Conservation (phyloP, 2,797 vertebrate genomes). For the Fratercula arctica region DNA sequence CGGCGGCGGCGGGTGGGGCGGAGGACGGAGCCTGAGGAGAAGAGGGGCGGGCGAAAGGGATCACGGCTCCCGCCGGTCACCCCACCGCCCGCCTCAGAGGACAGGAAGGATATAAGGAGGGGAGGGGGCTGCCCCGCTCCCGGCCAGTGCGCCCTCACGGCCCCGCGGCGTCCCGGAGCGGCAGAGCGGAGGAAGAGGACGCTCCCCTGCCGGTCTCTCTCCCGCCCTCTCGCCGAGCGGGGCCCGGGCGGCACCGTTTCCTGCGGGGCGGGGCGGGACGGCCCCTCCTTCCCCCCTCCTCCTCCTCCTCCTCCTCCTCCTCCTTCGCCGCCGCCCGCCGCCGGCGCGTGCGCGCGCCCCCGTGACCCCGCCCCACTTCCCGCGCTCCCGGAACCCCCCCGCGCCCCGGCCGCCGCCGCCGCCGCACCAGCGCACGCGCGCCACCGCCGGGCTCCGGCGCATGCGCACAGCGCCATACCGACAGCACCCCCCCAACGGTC, state of each 20-base stretch:
- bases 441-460: neutral
- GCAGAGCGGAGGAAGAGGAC: neutral
- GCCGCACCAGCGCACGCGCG: slow-evolving; percentile 7
- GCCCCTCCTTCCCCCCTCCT: neutral
- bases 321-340: neutral
- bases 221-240: neutral
- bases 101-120: neutral
- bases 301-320: neutral
- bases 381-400: slow-evolving; percentile 26
- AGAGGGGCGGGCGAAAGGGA: neutral
- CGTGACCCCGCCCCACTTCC: neutral
- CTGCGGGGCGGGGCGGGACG: slow-evolving; percentile 30
- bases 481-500: rapidly evolving
- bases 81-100: neutral
- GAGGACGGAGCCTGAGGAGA: neutral
- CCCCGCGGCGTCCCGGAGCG: neutral
- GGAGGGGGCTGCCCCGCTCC: neutral
- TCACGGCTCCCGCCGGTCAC: neutral
- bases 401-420: neutral
- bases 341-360: neutral
- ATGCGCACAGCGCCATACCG: neutral
- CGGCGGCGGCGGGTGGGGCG: neutral
- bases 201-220: neutral
- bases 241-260: slow-evolving; percentile 33
- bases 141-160: neutral